Conservation (phyloP, 2,888 invertebrate species). For the Electrophaes corylata region DNA sequence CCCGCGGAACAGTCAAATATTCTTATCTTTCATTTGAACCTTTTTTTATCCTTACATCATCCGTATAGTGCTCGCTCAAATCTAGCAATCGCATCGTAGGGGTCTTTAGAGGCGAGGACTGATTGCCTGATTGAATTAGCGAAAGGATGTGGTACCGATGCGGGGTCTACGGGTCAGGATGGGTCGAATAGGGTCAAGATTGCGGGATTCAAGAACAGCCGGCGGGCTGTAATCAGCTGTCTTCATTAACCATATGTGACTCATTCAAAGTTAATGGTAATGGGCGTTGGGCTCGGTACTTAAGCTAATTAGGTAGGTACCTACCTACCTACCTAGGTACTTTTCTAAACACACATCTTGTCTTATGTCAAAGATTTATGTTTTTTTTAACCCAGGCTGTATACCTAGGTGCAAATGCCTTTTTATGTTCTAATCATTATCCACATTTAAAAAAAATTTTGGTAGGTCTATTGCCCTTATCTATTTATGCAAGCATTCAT, state of each 20-base stretch:
- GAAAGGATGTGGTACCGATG: constrained; percentile 57
- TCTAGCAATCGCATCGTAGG: neutral
- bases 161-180: constrained; percentile 46
- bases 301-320: neutral
- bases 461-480: too few relatives aligned
- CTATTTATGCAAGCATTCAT: too few relatives aligned
- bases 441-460: too few relatives aligned
- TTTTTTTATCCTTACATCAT: too few relatives aligned
- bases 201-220: constrained; percentile 39
- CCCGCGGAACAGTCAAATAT: too few relatives aligned
- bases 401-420: too few relatives aligned
- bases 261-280: constrained; percentile 41
- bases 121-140: constrained; percentile 69
- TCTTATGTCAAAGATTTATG: too few relatives aligned
- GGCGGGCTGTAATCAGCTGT: constrained; percentile 64
- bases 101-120: constrained; percentile 18
- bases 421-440: too few relatives aligned
- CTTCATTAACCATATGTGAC: constrained; percentile 62
- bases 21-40: too few relatives aligned
- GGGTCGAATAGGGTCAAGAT: constrained; percentile 56
- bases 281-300: constrained; percentile 14
- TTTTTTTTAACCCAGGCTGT: too few relatives aligned
- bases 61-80: neutral
- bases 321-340: neutral
- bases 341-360: neutral